These are phyloP conservation scores for Sinosuthora webbiana DNA, from an alignment of 2,113 vertebrate species.

Conservation along the genomic window DNA sequence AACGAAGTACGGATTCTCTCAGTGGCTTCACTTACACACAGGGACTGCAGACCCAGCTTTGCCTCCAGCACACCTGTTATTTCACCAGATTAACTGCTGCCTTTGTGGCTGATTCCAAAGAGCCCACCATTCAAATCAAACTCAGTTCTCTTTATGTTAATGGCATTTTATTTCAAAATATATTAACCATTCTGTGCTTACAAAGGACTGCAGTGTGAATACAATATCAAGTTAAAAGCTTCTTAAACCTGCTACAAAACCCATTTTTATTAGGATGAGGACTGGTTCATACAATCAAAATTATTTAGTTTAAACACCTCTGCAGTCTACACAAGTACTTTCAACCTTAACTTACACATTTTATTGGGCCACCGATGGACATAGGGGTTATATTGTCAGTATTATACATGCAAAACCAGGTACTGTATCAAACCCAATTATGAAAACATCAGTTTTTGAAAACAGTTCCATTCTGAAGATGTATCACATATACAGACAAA, in stretches of 20 bases:
- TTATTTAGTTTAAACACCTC: not conserved
- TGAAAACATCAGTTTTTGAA: not conserved
- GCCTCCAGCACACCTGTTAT: not conserved
- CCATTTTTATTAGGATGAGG: slow-evolving; percentile 27
- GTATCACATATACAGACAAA: not conserved
- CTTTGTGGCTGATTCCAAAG: not conserved
- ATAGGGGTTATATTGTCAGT: not conserved
- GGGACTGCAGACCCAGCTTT: not conserved
- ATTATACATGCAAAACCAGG: slow-evolving; percentile 20
- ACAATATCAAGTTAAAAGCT: slow-evolving; percentile 54
- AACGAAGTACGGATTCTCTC: not conserved
- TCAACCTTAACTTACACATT: not conserved
- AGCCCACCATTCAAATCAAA: not conserved
- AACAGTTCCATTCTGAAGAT: slow-evolving; percentile 7
- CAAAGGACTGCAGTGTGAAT: slow-evolving; percentile 63
- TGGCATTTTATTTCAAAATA: slow-evolving; percentile 79
- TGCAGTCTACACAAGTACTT: not conserved
- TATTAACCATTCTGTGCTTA: slow-evolving; percentile 72
- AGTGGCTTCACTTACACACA: not conserved
- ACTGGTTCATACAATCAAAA: slow-evolving; percentile 3
- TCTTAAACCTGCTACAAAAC: slow-evolving; percentile 65
- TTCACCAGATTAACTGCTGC: not conserved
- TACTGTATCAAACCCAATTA: not conserved
- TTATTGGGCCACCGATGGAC: slow-evolving; percentile 12
- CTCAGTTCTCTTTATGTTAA: slow-evolving; percentile 20